Percentiles rank a stretch among this genome's conserved stretches.
Evolutionary conservation across 1,140 invertebrate species (phyloP).

Genomic region (Penaeus indicus): DNA sequence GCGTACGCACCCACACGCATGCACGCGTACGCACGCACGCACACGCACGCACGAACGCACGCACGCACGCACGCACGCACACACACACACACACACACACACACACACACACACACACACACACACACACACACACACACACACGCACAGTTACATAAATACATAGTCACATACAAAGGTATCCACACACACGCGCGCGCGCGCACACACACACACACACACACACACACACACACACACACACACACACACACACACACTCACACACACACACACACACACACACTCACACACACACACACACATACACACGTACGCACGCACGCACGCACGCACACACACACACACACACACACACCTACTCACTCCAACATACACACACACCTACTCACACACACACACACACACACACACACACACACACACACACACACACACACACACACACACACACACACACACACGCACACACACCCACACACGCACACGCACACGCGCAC

Average conservation of each 20-base stretch:
- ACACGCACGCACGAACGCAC: not conserved
- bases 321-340: not conserved
- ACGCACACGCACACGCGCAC: no score
- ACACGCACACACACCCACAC: no score
- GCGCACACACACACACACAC: not conserved
- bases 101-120: not conserved
- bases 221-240: conserved; percentile 10
- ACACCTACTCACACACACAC: not conserved
- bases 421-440: not conserved
- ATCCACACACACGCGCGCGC: not conserved
- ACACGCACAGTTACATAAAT: not conserved
- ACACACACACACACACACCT: not conserved
- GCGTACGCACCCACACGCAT: no score
- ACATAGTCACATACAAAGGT: not conserved
- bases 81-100: not conserved
- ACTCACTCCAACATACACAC: no score
- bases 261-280: not conserved
- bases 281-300: conserved; percentile 9
- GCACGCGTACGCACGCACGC: no score
- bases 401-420: conserved; percentile 4
- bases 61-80: not conserved
- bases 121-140: not conserved
- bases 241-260: not conserved
- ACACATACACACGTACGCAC: not conserved
- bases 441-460: not conserved